These are phyloP conservation scores for Laspeyria flexula DNA, from an alignment of 2,888 invertebrate genomes.

Conservation along the genomic window DNA sequence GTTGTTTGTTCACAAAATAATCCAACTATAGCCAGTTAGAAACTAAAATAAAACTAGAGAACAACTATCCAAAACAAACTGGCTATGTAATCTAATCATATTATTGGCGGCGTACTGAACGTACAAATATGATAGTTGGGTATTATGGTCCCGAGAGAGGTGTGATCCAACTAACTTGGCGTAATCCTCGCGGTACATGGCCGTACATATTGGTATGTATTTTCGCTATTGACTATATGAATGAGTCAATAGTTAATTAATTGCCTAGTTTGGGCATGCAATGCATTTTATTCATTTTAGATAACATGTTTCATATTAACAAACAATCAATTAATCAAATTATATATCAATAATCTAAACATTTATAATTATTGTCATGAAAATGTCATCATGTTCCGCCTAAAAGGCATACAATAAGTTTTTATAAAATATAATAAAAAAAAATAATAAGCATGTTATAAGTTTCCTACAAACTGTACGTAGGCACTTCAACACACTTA, in stretches of 20 bases:
- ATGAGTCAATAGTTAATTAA: conserved; percentile 35
- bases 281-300: too few relatives aligned
- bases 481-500: too few relatives aligned
- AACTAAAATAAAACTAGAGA: conserved; percentile 32
- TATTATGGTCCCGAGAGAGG: conserved; percentile 38
- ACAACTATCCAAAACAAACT: conserved; percentile 37
- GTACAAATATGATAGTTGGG: conserved; percentile 48
- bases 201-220: conserved; percentile 4
- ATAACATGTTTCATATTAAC: too few relatives aligned
- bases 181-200: conserved; percentile 16
- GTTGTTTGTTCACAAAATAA: neutral
- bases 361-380: too few relatives aligned
- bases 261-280: conserved; percentile 22
- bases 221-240: conserved; percentile 7
- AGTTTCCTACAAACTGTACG: too few relatives aligned
- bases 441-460: too few relatives aligned
- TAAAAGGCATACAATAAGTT: too few relatives aligned
- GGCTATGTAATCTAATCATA: conserved; percentile 50
- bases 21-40: conserved; percentile 6
- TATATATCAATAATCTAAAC: too few relatives aligned
- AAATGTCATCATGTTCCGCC: neutral
- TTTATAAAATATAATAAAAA: too few relatives aligned
- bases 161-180: conserved; percentile 39
- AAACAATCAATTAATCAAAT: too few relatives aligned
- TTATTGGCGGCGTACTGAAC: conserved; percentile 42